phyloP scores from a whole-genome alignment of 92 coral and sea anemone species.

The Virgularia gustaviana region DNA sequence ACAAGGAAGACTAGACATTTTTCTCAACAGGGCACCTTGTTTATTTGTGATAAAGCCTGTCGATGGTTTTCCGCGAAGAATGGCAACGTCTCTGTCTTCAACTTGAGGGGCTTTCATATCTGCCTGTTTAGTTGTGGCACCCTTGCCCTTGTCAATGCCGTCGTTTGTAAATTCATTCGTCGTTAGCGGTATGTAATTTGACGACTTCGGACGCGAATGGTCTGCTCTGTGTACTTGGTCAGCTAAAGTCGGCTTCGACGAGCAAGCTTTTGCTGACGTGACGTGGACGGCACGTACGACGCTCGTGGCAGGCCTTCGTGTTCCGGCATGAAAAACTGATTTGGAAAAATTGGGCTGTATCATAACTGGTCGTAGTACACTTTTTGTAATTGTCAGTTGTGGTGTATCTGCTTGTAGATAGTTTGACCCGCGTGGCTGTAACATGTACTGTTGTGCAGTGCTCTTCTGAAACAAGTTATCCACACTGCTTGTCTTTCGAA shows the following conservation, averaged over 20 bases:
- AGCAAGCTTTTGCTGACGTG: slow-evolving; percentile 28
- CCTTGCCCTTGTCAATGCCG: background rate
- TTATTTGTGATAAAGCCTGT: slow-evolving; percentile 78
- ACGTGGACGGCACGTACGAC: slow-evolving; percentile 18
- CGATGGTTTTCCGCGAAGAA: background rate
- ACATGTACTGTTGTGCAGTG: slow-evolving; percentile 61
- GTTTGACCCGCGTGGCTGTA: slow-evolving; percentile 25
- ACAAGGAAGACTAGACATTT: slow-evolving; percentile 90
- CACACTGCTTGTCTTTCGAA: slow-evolving; percentile 80
- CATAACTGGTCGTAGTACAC: slow-evolving; percentile 68
- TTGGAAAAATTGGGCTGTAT: slow-evolving; percentile 42
- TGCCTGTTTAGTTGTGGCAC: background rate
- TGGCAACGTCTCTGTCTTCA: too few relatives aligned
- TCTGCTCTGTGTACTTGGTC: too few relatives aligned
- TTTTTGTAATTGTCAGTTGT: slow-evolving; percentile 46
- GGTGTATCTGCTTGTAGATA: slow-evolving; percentile 35
- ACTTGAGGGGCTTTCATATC: background rate
- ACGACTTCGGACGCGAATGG: slow-evolving; percentile 22
- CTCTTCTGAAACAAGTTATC: slow-evolving; percentile 74
- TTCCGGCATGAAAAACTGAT: slow-evolving; percentile 1
- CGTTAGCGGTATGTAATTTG: too few relatives aligned
- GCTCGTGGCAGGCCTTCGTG: slow-evolving; percentile 37
- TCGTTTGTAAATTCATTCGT: too few relatives aligned
- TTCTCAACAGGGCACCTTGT: slow-evolving; percentile 68
- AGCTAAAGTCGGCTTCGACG: background rate